Percentiles rank a stretch among this genome's conserved stretches.
Conservation (phyloP, 2,797 vertebrate genomes). For the Amazonetta brasiliensis region DNA sequence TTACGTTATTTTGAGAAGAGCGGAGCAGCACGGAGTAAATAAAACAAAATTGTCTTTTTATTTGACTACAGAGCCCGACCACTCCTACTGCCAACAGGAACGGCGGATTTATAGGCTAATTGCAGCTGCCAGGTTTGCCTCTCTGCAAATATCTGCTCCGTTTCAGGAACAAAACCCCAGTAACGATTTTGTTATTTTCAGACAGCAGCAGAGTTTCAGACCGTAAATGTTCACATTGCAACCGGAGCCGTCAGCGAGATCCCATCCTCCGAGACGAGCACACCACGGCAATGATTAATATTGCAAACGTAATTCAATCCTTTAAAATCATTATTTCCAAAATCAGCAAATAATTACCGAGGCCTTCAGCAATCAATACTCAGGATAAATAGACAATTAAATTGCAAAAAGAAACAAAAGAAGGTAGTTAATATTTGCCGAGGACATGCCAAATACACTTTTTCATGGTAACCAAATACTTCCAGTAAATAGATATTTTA, state of each 20-base stretch:
- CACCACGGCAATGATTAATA: constrained; percentile 44
- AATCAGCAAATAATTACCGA: constrained; percentile 61
- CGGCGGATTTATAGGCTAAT: neutral
- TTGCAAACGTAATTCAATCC: neutral
- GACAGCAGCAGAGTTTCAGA: neutral
- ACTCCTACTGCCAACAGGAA: neutral
- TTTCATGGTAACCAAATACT: constrained; percentile 64
- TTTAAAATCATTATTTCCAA: constrained; percentile 44
- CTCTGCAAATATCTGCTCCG: neutral
- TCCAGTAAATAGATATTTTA: constrained; percentile 69
- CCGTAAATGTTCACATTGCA: neutral
- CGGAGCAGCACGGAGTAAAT: neutral
- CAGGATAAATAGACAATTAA: constrained; percentile 61
- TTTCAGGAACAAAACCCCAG: neutral
- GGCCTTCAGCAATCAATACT: constrained; percentile 34
- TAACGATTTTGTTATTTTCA: constrained; percentile 42
- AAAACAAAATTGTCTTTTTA: neutral
- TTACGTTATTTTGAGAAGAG: neutral
- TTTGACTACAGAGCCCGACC: neutral
- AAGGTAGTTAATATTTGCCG: constrained; percentile 61
- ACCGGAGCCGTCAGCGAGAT: neutral
- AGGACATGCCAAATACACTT: constrained; percentile 40
- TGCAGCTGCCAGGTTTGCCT: neutral
- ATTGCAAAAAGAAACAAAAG: constrained; percentile 56
- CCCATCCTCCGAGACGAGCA: neutral